phyloP scores from a whole-genome alignment of 2,888 invertebrate species.

The Omphaloscelis lunosa region DNA sequence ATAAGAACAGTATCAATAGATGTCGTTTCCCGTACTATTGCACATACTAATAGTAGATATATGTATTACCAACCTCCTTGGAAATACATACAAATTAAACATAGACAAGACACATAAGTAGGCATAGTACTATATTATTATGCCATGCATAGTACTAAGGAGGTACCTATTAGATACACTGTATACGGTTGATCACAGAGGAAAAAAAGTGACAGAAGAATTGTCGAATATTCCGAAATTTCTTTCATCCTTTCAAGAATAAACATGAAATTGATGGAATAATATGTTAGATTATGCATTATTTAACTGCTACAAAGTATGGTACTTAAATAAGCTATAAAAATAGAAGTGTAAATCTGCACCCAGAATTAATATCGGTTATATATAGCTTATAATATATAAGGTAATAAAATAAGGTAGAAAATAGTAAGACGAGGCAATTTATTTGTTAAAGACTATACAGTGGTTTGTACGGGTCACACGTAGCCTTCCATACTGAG shows the following conservation, averaged over 20 bases:
- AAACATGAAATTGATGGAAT: not conserved
- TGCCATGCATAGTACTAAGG: slow-evolving; percentile 13
- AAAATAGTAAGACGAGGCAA: not conserved
- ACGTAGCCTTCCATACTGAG: slow-evolving; percentile 1
- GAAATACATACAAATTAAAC: slow-evolving; percentile 30
- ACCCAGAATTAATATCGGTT: not conserved
- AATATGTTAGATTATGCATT: not conserved
- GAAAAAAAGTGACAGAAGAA: slow-evolving; percentile 30
- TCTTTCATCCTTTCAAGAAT: not conserved
- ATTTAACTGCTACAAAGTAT: slow-evolving; percentile 7
- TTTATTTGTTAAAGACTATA: not conserved
- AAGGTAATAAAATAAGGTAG: not conserved
- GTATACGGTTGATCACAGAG: not conserved
- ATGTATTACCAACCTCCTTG: slow-evolving; percentile 52
- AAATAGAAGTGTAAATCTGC: not conserved
- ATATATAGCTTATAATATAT: too few species aligned
- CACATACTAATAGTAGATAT: slow-evolving; percentile 53
- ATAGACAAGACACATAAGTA: slow-evolving; percentile 32
- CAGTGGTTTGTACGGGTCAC: not conserved
- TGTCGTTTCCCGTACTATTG: slow-evolving; percentile 37
- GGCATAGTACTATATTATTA: slow-evolving; percentile 13
- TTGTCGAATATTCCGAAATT: not conserved
- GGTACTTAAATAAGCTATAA: not conserved
- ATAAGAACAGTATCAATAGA: slow-evolving; percentile 48
- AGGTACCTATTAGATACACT: slow-evolving; percentile 2